phyloP scores from a whole-genome alignment of 2,888 invertebrate species.

The Meganola albula region DNA sequence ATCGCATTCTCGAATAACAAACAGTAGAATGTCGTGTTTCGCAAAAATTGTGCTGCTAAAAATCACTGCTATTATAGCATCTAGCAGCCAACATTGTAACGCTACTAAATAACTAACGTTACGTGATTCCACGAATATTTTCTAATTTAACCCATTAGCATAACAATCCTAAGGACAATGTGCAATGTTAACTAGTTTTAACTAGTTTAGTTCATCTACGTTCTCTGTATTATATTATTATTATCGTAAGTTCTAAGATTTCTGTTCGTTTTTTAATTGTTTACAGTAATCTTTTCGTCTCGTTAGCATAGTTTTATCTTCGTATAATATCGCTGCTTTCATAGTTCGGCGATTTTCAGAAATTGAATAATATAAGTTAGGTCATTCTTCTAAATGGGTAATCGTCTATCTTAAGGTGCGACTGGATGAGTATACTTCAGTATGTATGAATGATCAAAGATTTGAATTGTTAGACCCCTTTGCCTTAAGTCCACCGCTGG shows the following conservation, averaged over 20 bases:
- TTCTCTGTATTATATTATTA: conserved; percentile 64
- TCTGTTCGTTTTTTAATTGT: conserved; percentile 25
- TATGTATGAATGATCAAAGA: too few relatives aligned
- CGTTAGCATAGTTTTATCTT: conserved; percentile 23
- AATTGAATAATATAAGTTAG: too few relatives aligned
- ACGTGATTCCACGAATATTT: conserved; percentile 39
- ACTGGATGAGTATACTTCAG: too few relatives aligned
- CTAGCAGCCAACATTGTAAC: background rate
- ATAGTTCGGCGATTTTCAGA: too few relatives aligned
- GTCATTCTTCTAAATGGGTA: too few relatives aligned
- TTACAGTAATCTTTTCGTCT: conserved; percentile 26
- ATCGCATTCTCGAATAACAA: too few relatives aligned
- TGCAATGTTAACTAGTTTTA: conserved; percentile 79
- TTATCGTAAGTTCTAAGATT: conserved; percentile 38
- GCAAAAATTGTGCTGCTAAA: too few relatives aligned
- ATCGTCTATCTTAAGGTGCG: too few relatives aligned
- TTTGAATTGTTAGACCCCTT: too few relatives aligned
- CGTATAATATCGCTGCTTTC: too few relatives aligned
- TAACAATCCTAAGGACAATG: conserved; percentile 76
- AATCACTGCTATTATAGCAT: background rate
- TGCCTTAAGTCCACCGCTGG: too few relatives aligned
- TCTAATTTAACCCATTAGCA: conserved; percentile 57
- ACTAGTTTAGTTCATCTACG: conserved; percentile 63
- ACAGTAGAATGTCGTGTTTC: too few relatives aligned
- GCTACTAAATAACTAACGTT: conserved; percentile 10